Percentiles rank a stretch among this genome's conserved stretches.
Evolutionary conservation across 30 jellyfish, hydroid and myxozoan genomes (phyloP).

Genomic region (Aurelia sp.): DNA sequence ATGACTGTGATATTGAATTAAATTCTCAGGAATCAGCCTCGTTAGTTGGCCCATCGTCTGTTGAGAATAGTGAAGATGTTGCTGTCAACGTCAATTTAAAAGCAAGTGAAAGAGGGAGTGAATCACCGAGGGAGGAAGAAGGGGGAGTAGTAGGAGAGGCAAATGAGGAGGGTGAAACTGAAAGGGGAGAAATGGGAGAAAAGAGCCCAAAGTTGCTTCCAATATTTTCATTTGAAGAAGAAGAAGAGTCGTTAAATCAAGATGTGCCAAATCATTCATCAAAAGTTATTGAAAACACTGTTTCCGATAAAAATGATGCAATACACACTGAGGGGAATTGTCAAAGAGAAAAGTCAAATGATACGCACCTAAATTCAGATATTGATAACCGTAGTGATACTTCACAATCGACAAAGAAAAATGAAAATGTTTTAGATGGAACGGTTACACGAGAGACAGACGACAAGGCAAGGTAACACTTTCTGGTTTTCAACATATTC

Average conservation of each 20-base stretch:
- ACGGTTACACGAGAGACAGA: neutral
- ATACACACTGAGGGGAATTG: too few relatives aligned
- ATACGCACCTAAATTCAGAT: too few relatives aligned
- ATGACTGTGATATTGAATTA: neutral
- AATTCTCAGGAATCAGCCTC: too few relatives aligned
- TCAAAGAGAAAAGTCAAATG: too few relatives aligned
- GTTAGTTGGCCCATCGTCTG: neutral
- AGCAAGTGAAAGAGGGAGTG: too few relatives aligned
- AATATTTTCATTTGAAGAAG: conserved; percentile 23
- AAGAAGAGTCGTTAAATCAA: neutral
- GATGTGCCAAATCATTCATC: too few relatives aligned
- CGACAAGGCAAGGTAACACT: conserved; percentile 94
- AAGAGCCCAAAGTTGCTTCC: conserved; percentile 20
- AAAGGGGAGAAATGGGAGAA: conserved; percentile 33
- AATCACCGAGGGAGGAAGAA: neutral
- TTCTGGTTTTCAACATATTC: neutral
- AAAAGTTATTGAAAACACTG: too few relatives aligned
- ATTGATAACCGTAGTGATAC: too few relatives aligned
- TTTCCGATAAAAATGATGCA: too few relatives aligned
- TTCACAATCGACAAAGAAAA: too few relatives aligned
- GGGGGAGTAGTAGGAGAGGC: neutral
- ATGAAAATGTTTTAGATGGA: neutral
- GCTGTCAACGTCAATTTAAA: too few relatives aligned
- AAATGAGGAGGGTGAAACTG: neutral
- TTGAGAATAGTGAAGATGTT: neutral